Conservation (phyloP, 2,888 invertebrate genomes). For the Pharmacophagus antenor region DNA sequence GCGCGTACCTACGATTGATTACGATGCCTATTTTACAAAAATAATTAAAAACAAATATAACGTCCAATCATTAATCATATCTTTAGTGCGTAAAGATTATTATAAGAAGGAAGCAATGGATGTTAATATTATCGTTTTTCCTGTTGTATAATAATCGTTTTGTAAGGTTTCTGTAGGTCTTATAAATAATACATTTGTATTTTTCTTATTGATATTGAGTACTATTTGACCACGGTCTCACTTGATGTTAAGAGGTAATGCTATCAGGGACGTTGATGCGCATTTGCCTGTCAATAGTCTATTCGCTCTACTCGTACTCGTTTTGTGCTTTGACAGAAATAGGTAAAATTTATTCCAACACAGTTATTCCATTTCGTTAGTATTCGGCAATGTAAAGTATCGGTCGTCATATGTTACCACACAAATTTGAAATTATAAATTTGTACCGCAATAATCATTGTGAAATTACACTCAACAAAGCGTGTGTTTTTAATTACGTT, state of each 20-base stretch:
- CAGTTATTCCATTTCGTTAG: neutral
- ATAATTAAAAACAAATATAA: too few relatives aligned
- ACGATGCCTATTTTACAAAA: neutral
- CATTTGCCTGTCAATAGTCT: too few relatives aligned
- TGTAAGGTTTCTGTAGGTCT: neutral
- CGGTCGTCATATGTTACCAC: neutral
- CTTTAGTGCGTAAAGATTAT: neutral
- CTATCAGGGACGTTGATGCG: too few relatives aligned
- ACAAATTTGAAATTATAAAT: conserved; percentile 16
- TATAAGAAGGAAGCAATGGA: neutral
- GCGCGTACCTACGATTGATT: neutral
- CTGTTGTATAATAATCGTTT: neutral
- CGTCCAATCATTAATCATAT: neutral
- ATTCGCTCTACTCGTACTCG: too few relatives aligned
- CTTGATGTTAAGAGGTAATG: too few relatives aligned
- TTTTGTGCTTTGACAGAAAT: too few relatives aligned
- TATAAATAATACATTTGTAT: neutral
- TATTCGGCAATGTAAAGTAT: neutral
- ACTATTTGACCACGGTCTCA: neutral
- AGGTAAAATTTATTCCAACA: too few relatives aligned
- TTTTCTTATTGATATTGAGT: neutral
- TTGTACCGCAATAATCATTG: conserved; percentile 16
- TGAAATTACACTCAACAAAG: conserved; percentile 33
- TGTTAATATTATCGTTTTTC: neutral
- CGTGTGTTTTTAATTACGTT: conserved; percentile 49